Base-by-base conservation (phyloP, 2,888 invertebrate genomes). In the Tipula vernalis region DNA sequence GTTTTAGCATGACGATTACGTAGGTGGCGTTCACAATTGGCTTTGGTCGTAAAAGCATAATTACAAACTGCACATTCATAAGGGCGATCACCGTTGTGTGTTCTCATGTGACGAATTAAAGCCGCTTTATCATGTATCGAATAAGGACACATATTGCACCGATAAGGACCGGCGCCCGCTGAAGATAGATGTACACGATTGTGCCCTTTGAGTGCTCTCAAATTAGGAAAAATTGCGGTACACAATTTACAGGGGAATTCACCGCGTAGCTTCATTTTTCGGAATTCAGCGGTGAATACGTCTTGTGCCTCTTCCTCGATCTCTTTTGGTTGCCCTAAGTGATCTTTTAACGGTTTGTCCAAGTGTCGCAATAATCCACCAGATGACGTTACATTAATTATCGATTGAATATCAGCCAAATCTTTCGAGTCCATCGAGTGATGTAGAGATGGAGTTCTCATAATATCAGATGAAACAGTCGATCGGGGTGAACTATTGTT, bases 31-130 rank as follows among this genome's bases (percentile, higher is more conserved):
- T 99, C 98, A 91, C 99, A 99, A 90, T 99, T 98, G 0, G 98
- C 98, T 92, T 98, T 98, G 0, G 98, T 98, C 39, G 98, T 98
- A 91, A 99, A 99, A 2, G 98, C 98, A 90, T 97, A 98, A 90
- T 97, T 97, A 91, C 99, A 99, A n/a, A 98, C 94, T 0, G 96
- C 95, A 90, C 98, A 99, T 91, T 98, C 97, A 90, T 97, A 98
- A 0, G 98, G 98, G 12, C 98, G 93, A 89, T 98, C 98, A 0
- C 98, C 98, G 90, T 98, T 98, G 92, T 98, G 98, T 0, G 97
- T 97, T 83, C 98, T 93, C 94, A 98, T 95, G 90, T 98, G 98
- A 28, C 98, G 94, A 8, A 97, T 95, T 86, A 99, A 92, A 2
- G 98, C 97, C 28, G 97, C 96, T 91, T 98, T 98, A 90, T 98